Evolutionary conservation across 2,113 vertebrate genomes (phyloP), one percentile per base, ranked within the genome.

Genomic region (Cyanocitta stelleri): DNA sequence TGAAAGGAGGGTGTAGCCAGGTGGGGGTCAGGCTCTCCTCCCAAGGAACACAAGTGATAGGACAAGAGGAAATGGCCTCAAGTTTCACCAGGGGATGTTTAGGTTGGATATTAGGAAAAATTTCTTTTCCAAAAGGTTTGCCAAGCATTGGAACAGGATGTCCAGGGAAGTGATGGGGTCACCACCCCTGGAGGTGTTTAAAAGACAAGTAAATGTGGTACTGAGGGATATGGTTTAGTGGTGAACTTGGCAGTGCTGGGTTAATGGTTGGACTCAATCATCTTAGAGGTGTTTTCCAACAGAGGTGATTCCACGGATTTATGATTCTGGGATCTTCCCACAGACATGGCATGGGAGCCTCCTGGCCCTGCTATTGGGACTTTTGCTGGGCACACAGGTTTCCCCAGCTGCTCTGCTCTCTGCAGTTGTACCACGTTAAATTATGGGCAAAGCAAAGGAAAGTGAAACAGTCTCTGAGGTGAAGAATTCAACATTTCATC

Each of bases 301-400:
- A 19, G 27, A 5, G 55, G 13, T 44, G 4, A 23, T 56, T 74
- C 46, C 43, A 5, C 17, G 21, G 33, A 6, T 41, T 7, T 52
- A 0, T 78, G 59, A 43, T 59, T 71, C 49, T 41, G 4, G 43
- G 32, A 29, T 58, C n/a, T 67, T 54, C 43, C 32, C 23, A 37
- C 43, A 51, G 3, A 3, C n/a, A 18, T 0, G 0, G 6, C 0
- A 0, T 58, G 39, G 52, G 56, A 89, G 1, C 9, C 10, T 56
- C 39, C 52, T 85, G 77, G 23, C 18, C 18, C 29, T 64, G 51
- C 22, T 77, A 8, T 18, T 77, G 32, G 41, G 8, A 3, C 52
- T 39, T 80, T 52, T 74, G 18, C 37, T 18, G 9, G 43, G 17
- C 1, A 1, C 46, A 58, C 2, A 4, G 14, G 11, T 62, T 67